phyloP scores from a whole-genome alignment of 2,888 invertebrate genomes.

The Himalopsyche kuldschensis region DNA sequence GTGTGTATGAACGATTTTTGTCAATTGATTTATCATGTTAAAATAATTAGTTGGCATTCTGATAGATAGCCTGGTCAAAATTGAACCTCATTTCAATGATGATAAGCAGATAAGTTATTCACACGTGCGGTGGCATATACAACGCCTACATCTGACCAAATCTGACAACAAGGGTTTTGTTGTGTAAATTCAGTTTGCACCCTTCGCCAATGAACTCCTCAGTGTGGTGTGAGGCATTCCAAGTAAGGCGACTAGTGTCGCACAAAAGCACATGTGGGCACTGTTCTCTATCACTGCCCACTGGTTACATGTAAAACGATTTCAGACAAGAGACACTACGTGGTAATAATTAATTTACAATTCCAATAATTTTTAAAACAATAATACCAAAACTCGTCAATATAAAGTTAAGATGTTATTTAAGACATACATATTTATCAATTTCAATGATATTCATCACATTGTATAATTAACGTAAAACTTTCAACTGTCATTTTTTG shows the following conservation, averaged over 20 bases:
- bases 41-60: no score
- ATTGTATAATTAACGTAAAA: no score
- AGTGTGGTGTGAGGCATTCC: neutral
- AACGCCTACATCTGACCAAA: neutral
- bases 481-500: no score
- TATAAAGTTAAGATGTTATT: no score
- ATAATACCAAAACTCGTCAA: no score
- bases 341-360: neutral
- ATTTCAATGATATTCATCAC: no score
- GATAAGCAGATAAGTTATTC: neutral
- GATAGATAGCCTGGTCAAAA: no score
- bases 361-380: neutral
- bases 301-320: neutral
- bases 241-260: neutral
- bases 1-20: no score
- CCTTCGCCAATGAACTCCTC: neutral
- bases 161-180: constrained; percentile 30
- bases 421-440: no score
- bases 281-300: constrained; percentile 6
- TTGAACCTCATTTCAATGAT: neutral
- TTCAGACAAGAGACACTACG: neutral
- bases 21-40: no score
- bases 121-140: constrained; percentile 6
- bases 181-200: constrained; percentile 17
- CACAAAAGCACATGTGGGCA: neutral